phyloP scores from a whole-genome alignment of 2,888 invertebrate genomes.

The Magallana nippona region DNA sequence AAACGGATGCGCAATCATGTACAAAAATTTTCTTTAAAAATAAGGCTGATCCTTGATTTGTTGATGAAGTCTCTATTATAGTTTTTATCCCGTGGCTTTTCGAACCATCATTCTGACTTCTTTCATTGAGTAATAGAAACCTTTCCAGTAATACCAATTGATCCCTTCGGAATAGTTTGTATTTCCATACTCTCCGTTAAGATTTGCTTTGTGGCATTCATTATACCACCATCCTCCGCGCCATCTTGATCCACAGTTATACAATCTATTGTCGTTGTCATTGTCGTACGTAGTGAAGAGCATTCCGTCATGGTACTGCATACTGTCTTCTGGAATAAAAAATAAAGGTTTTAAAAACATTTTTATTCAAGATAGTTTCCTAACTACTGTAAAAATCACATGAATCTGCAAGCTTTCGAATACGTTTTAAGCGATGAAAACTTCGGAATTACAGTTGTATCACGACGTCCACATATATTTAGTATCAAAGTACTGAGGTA shows the following conservation, averaged over 20 bases:
- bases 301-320: not conserved
- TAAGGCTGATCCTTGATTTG: too few relatives aligned
- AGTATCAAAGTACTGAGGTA: too few relatives aligned
- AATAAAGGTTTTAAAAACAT: too few relatives aligned
- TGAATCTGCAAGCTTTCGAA: too few relatives aligned
- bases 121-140: constrained; percentile 20
- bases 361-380: too few relatives aligned
- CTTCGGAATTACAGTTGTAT: too few relatives aligned
- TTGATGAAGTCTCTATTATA: too few relatives aligned
- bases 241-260: not conserved
- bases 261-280: not conserved
- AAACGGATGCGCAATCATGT: too few relatives aligned
- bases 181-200: constrained; percentile 11
- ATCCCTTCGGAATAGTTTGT: constrained; percentile 1
- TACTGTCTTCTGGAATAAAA: not conserved
- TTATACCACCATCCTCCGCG: constrained; percentile 35
- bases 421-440: too few relatives aligned
- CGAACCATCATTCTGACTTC: constrained; percentile 28
- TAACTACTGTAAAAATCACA: too few relatives aligned
- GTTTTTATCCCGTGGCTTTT: not conserved
- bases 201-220: not conserved
- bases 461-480: too few relatives aligned
- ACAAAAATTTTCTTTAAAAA: too few relatives aligned
- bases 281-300: not conserved
- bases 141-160: constrained; percentile 24